phyloP scores from a whole-genome alignment of 1,140 invertebrate species.

The Solenopsis invicta region DNA sequence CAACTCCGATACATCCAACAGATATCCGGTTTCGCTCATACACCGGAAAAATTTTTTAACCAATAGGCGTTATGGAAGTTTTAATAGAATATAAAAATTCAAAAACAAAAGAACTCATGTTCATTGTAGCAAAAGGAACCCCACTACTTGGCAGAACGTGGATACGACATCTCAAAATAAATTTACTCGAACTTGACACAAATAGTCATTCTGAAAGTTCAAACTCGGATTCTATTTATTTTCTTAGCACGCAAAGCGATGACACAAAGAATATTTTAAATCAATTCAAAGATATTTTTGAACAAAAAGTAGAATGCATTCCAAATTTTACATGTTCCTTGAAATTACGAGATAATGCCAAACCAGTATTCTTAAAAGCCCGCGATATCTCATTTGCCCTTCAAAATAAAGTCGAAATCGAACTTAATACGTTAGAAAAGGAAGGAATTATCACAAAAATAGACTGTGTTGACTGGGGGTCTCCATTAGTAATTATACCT shows the following conservation, averaged over 20 bases:
- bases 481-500: background rate
- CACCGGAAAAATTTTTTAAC: slow-evolving; percentile 4
- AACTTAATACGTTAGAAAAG: background rate
- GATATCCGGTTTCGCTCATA: background rate
- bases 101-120: background rate
- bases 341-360: background rate
- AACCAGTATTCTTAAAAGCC: background rate
- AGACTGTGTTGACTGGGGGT: background rate
- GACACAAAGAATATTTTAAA: background rate
- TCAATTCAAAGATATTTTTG: background rate
- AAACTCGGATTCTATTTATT: background rate
- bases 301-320: background rate
- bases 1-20: background rate
- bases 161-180: background rate
- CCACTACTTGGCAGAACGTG: background rate
- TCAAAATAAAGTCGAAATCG: background rate
- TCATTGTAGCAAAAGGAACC: background rate
- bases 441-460: background rate
- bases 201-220: background rate
- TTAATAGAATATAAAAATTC: background rate
- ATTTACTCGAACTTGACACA: background rate
- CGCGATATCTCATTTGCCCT: background rate
- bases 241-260: background rate
- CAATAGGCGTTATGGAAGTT: background rate
- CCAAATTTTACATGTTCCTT: background rate